These are phyloP conservation scores for Turdus rufiventris DNA, from an alignment of 2,113 vertebrate species.

Conservation along the genomic window DNA sequence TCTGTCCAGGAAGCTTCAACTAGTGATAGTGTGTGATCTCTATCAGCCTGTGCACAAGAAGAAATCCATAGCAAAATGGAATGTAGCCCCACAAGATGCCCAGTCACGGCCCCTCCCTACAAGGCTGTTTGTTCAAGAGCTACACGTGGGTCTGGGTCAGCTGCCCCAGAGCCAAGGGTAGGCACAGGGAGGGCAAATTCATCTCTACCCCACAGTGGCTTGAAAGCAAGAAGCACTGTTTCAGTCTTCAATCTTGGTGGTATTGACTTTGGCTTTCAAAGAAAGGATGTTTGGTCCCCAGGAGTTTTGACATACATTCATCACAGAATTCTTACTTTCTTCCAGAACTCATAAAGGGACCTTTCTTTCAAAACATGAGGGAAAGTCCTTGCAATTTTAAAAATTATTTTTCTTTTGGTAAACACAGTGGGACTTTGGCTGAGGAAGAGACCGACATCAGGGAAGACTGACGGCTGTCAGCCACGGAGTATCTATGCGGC, in stretches of 20 bases:
- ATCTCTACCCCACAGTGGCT: background rate
- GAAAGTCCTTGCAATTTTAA: background rate
- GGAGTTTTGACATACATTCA: background rate
- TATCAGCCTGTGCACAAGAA: background rate
- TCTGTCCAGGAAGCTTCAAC: background rate
- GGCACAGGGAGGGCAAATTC: background rate
- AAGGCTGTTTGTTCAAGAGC: background rate
- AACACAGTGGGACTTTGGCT: background rate
- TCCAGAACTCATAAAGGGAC: background rate
- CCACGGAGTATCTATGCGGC: background rate
- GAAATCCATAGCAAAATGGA: background rate
- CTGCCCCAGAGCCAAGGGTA: background rate
- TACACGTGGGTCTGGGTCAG: fast-evolving
- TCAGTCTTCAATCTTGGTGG: background rate
- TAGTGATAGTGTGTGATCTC: background rate
- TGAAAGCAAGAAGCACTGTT: background rate
- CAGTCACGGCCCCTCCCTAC: background rate
- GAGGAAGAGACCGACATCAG: background rate
- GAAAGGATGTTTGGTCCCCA: background rate
- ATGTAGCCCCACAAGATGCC: background rate
- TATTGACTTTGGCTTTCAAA: background rate
- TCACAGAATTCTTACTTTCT: background rate
- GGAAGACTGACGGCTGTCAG: background rate
- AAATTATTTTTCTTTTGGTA: background rate
- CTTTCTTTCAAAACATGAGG: background rate